Evolutionary conservation across 2,797 vertebrate genomes (phyloP).

Genomic region (Micromesistius poutassou): DNA sequence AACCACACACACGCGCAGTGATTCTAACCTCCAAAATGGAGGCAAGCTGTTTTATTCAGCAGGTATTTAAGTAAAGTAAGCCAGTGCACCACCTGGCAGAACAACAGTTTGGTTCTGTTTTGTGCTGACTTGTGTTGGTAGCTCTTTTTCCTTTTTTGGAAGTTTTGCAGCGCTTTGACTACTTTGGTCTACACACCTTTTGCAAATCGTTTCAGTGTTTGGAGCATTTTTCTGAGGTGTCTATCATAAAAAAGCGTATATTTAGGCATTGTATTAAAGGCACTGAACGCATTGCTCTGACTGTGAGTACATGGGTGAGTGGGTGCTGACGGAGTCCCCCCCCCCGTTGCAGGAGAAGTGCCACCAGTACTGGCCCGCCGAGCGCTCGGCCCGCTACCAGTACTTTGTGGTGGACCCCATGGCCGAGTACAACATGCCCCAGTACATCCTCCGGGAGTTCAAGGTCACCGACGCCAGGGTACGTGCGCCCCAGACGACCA

Average conservation of each 20-base stretch:
- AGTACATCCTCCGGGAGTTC: slow-evolving; percentile 97
- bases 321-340: neutral
- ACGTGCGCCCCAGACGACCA: slow-evolving; percentile 16
- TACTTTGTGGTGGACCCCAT: slow-evolving; percentile 98
- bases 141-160: neutral
- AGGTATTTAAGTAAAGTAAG: neutral
- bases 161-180: neutral
- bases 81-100: neutral
- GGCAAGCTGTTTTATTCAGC: neutral
- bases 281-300: neutral
- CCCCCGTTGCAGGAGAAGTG: slow-evolving; percentile 85
- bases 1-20: neutral
- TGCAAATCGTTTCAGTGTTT: neutral
- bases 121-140: neutral
- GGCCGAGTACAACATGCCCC: slow-evolving; percentile 99
- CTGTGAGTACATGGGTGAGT: neutral
- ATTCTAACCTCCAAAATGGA: neutral
- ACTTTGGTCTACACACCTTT: too few species aligned
- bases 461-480: slow-evolving; percentile 98
- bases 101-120: neutral
- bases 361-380: slow-evolving; percentile 97
- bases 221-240: neutral
- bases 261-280: neutral
- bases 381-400: slow-evolving; percentile 95
- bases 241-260: neutral